These are phyloP conservation scores for Blera fallax DNA, from an alignment of 2,888 invertebrate species.

Conservation along the genomic window DNA sequence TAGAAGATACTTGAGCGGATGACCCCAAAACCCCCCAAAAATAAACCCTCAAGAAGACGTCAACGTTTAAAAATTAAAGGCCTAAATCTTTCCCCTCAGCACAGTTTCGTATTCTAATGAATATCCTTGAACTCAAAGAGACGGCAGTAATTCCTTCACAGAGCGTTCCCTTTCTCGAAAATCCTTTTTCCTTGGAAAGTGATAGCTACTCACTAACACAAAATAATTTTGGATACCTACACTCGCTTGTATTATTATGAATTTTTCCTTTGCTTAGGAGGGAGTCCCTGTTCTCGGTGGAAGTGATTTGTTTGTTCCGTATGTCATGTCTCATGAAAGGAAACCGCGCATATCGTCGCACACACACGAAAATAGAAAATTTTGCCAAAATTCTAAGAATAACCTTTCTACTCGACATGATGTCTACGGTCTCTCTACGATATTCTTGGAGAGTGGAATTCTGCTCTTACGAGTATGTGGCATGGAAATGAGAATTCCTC, in stretches of 20 bases:
- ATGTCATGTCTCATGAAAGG: slow-evolving; percentile 17
- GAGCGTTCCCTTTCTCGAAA: background rate
- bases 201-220: slow-evolving; percentile 3
- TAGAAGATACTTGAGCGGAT: slow-evolving; percentile 39
- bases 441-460: slow-evolving; percentile 4
- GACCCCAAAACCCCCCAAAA: slow-evolving; percentile 37
- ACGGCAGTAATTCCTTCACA: slow-evolving; percentile 11
- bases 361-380: slow-evolving; percentile 21
- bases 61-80: slow-evolving; percentile 39
- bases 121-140: slow-evolving; percentile 45
- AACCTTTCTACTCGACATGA: slow-evolving; percentile 43
- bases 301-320: slow-evolving; percentile 29
- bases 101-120: slow-evolving; percentile 40
- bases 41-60: slow-evolving; percentile 6
- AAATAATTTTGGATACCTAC: background rate
- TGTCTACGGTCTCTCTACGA: slow-evolving; percentile 10
- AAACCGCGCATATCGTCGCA: background rate
- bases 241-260: no score
- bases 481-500: slow-evolving; percentile 38
- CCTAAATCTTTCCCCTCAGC: background rate
- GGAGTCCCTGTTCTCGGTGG: background rate
- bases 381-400: slow-evolving; percentile 58
- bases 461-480: slow-evolving; percentile 27
- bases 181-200: slow-evolving; percentile 31
- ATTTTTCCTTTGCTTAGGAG: background rate